Base-by-base conservation (phyloP, 2,888 invertebrate genomes). In the Cantharis rufa region DNA sequence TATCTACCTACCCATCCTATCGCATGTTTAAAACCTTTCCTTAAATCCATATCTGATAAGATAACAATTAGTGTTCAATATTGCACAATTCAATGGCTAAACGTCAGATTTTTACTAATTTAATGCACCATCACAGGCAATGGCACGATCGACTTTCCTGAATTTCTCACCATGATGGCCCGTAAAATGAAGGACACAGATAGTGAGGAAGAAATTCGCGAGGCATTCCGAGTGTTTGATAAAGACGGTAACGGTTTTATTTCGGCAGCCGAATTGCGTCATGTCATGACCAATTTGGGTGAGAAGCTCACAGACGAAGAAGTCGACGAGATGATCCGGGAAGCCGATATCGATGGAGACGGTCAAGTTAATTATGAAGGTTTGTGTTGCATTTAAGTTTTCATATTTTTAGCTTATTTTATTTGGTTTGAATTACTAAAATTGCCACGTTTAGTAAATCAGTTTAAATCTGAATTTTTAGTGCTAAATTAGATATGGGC, bases 81-180 rank as follows among this genome's bases (percentile, higher is more conserved):
- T 48, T 48, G 48, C 48, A 48, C 2, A 48, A 48, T 7, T n/a
- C n/a, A n/a, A 13, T 27, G n/a, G 15, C 27, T 9, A 24, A 24
- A 24, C 24, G 4, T 68, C 3, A 15, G 27, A 28, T 28, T 28
- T 28, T 28, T 28, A 28, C 27, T 28, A 10, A 28, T 11, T 28
- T 11, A 28, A 28, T 24, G 27, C 10, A 28, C 10, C 3, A 68
- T 24, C 15, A 28, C 89, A 98, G 98, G 98, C 87, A 99, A 99
- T 90, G 99, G 99, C 88, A 99, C 98, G 89, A 99, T 99, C 90
- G 99, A 99, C 92, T 99, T 99, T 91, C 98, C 98, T 85, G 99
- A 99, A 91, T 99, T 99, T 92, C 93, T 99, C 87, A 98, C 98
- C 89, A 99, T 99, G 98, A 99, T 99, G 99, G 99, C 99, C 87